phyloP scores from a whole-genome alignment of 2,797 vertebrate genomes.

The Knipowitschia caucasica region DNA sequence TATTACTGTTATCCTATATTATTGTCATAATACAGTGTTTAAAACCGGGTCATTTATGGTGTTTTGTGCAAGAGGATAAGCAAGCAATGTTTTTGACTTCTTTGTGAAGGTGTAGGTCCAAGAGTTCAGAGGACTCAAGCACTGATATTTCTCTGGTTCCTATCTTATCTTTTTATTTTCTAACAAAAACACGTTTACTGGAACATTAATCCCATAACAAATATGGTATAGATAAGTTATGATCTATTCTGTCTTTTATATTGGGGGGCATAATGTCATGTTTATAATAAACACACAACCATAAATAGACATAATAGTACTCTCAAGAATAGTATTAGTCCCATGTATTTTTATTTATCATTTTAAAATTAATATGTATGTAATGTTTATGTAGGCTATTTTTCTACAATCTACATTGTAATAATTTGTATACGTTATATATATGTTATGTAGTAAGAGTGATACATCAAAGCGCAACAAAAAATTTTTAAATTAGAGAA shows the following conservation, averaged over 20 bases:
- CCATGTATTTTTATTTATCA: no score
- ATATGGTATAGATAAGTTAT: neutral
- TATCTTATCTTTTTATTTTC: constrained; percentile 57
- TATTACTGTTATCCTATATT: neutral
- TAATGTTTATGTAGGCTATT: no score
- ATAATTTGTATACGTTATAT: no score
- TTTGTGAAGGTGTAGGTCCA: constrained; percentile 60
- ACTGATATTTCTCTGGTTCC: constrained; percentile 14
- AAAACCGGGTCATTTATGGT: neutral
- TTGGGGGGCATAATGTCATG: neutral
- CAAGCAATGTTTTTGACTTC: constrained; percentile 47
- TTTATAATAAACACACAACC: no score
- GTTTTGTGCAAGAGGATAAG: constrained; percentile 17
- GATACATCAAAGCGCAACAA: no score
- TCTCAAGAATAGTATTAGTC: no score
- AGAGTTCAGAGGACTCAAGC: constrained; percentile 52
- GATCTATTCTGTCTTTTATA: neutral
- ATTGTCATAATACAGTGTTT: neutral
- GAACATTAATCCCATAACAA: neutral
- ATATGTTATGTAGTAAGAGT: no score
- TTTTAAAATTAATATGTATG: no score
- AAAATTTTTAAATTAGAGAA: neutral
- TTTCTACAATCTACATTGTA: no score
- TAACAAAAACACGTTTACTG: constrained; percentile 2
- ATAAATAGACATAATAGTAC: no score